Evolutionary conservation across 1,140 invertebrate species (phyloP), one percentile per base, ranked within the genome.

Genomic region (Brachionus sp.): DNA sequence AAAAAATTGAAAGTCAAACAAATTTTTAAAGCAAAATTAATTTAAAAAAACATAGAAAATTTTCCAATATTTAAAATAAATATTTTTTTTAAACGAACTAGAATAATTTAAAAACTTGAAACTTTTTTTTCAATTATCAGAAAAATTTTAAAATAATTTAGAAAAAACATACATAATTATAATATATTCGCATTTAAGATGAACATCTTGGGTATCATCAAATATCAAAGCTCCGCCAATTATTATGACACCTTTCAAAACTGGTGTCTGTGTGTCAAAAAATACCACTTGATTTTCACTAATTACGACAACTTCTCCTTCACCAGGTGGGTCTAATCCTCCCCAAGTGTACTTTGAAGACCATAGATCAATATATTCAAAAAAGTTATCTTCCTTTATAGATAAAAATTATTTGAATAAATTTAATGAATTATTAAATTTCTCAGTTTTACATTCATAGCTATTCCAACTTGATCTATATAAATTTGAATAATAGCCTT

Each of bases 221-320:
- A 85, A 84, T n/a, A 84, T 68, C 13, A 85, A 68, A 39, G 77
- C 42, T 42, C 84, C 85, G 1, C 75, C 84, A 13, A 84, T 68
- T 6, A 85, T 85, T 2, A 85, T 42, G 5, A 85, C 16, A 13
- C 84, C 68, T 68, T 85, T 84, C 7, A 88, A 77, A 7, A 86
- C 80, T 5, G 86, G 85, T 23, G 88, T 88, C 77, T 85, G 80
- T 7, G 82, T 84, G 68, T 88, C 88, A 77, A 88, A 84, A n/a
- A 87, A 73, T 9, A 88, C 78, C 2, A 84, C 86, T 85, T 87
- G 86, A 13, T 86, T 85, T 44, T 84, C 53, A 10, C 84, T 84
- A 33, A 88, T 86, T 29, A 88, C 85, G 10, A 88, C 87, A 35
- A 88, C 78, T 50, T 88, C 87, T 5, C 87, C 87, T n/a, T 84